These are phyloP conservation scores for Austrofundulus limnaeus DNA, from an alignment of 2,113 vertebrate genomes.

Conservation along the genomic window DNA sequence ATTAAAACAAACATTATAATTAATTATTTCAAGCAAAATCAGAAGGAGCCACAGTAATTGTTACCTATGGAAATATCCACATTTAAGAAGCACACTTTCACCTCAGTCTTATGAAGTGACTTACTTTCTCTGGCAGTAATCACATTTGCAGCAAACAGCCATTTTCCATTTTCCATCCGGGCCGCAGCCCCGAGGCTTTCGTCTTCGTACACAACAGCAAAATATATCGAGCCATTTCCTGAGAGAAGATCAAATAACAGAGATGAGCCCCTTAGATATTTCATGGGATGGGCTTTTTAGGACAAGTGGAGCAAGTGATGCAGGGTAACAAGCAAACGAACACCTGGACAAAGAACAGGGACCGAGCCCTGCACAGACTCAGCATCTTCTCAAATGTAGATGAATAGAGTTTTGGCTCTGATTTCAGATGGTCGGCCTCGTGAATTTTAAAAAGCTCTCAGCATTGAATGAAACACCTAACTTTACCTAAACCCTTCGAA, in stretches of 20 bases:
- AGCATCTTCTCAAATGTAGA: no score
- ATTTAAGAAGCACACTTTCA: constrained; percentile 1
- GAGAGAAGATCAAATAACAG: constrained; percentile 54
- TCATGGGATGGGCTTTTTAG: not conserved
- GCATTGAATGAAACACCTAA: constrained; percentile 23
- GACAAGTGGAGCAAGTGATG: constrained; percentile 11
- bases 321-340: constrained; percentile 5
- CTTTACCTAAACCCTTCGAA: no score
- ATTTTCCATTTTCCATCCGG: constrained; percentile 45
- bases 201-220: constrained; percentile 29
- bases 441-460: constrained; percentile 36
- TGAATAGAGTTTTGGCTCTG: constrained; percentile 34
- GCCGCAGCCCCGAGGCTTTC: constrained; percentile 47
- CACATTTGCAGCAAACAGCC: constrained; percentile 40
- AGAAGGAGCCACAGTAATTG: not conserved
- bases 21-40: no score
- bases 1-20: no score
- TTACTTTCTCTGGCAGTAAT: constrained; percentile 36
- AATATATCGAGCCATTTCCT: constrained; percentile 52
- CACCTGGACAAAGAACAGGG: not conserved
- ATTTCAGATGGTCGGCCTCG: constrained; percentile 34
- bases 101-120: constrained; percentile 13
- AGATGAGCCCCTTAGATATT: constrained; percentile 52
- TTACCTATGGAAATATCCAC: not conserved
- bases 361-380: constrained; percentile 14